Percentiles rank a stretch among this genome's conserved stretches.
Conservation (phyloP, 2,888 invertebrate species). For the Ischnura elegans region DNA sequence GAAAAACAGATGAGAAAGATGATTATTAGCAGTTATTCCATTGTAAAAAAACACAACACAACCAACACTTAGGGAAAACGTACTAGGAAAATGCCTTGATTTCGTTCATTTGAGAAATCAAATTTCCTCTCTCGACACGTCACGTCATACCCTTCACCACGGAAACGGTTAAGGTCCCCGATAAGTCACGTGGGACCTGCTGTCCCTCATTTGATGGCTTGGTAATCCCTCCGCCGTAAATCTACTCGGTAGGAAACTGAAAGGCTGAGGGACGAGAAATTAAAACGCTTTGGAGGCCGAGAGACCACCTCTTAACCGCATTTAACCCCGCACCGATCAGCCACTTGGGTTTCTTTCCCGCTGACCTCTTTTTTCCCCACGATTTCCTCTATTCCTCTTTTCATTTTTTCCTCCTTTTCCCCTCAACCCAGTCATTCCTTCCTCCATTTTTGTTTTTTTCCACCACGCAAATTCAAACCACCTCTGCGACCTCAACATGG, state of each 20-base stretch:
- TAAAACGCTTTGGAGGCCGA: neutral
- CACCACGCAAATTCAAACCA: constrained; percentile 3
- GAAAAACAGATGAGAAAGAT: neutral
- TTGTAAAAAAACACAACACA: no score
- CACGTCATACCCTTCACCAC: neutral
- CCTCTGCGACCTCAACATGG: neutral
- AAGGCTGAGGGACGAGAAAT: neutral
- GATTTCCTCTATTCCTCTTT: neutral
- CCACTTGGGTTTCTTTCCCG: neutral
- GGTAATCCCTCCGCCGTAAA: neutral
- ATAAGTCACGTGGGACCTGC: neutral
- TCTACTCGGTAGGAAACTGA: neutral
- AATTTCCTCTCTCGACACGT: neutral
- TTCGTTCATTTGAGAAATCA: neutral
- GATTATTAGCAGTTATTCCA: no score
- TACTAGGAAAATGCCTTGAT: neutral
- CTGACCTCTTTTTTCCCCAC: neutral
- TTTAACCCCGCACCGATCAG: neutral
- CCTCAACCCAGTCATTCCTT: neutral
- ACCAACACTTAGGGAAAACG: no score
- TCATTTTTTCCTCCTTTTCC: no score
- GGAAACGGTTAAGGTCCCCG: neutral
- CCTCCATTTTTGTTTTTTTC: neutral
- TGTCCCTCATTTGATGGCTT: neutral
- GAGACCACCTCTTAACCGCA: neutral